These are phyloP conservation scores for Cyanoramphus novaezelandiae DNA, from an alignment of 2,113 vertebrate genomes.

Conservation along the genomic window DNA sequence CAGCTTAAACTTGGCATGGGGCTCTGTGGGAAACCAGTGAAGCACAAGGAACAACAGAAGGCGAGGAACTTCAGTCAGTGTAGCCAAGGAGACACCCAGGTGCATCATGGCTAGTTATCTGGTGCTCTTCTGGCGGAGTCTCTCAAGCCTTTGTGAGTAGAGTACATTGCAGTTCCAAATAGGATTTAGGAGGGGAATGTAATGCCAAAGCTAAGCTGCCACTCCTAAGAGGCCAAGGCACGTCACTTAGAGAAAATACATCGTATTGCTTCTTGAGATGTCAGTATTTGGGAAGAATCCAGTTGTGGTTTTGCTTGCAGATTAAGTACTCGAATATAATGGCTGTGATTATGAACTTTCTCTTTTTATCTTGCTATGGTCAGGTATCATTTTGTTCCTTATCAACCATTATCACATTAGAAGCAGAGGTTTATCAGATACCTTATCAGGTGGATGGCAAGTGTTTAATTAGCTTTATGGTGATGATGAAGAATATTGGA, in stretches of 20 bases:
- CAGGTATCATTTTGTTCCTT: background rate
- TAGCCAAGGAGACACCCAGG: slow-evolving; percentile 41
- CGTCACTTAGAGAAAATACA: background rate
- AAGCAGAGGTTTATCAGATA: background rate
- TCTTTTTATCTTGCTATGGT: background rate
- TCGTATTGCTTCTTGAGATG: background rate
- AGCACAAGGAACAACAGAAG: slow-evolving; percentile 29
- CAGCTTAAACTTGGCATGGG: slow-evolving; percentile 8
- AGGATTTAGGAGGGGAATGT: background rate
- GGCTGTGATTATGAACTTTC: background rate
- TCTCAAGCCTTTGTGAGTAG: background rate
- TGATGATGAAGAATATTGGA: background rate
- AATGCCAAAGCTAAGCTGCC: background rate
- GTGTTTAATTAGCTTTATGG: background rate
- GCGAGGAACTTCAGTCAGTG: slow-evolving; percentile 1
- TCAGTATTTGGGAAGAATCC: background rate
- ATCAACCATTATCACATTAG: background rate
- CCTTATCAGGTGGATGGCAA: background rate
- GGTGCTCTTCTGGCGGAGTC: background rate
- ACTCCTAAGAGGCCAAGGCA: background rate
- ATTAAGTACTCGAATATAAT: background rate
- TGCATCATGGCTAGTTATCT: background rate
- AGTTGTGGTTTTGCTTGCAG: background rate
- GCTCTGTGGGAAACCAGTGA: background rate
- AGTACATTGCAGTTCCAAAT: background rate